A percentile compares a stretch with the other conserved stretches of the same genome.
phyloP scores from a whole-genome alignment of 1,140 invertebrate species.

The Aphelinus atriplicis region DNA sequence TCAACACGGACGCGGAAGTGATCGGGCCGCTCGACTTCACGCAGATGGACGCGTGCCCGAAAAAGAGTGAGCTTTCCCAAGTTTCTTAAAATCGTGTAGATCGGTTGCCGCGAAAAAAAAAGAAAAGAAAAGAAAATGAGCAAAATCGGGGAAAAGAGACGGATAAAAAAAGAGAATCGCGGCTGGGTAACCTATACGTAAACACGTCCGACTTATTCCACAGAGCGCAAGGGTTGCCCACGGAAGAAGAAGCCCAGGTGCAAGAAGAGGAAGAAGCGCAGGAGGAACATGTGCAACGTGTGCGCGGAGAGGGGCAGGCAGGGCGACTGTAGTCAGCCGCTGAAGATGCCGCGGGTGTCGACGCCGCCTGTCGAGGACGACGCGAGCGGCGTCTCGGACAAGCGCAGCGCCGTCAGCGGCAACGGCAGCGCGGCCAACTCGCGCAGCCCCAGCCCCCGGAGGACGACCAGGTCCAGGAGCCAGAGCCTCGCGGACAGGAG shows the following conservation, averaged over 20 bases:
- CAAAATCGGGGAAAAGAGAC: neutral
- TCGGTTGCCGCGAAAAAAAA: constrained; percentile 9
- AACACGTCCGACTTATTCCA: no score
- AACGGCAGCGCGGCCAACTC: neutral
- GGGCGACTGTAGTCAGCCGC: constrained; percentile 1
- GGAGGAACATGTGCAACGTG: constrained; percentile 18
- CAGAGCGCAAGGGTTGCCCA: constrained; percentile 24
- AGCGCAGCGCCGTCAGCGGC: neutral
- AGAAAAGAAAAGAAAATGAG: constrained; percentile 20
- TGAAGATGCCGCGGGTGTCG: neutral
- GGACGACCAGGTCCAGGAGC: constrained; percentile 19
- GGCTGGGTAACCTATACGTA: no score
- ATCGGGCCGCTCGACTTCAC: constrained; percentile 7
- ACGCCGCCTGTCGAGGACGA: constrained; percentile 1
- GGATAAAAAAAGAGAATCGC: no score
- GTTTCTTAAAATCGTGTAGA: constrained; percentile 16
- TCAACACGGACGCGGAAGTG: constrained; percentile 48
- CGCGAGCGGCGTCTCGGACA: constrained; percentile 9
- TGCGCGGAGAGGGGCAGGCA: constrained; percentile 11
- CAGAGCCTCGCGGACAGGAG: constrained; percentile 8
- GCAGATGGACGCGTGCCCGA: constrained; percentile 25
- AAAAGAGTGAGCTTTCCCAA: constrained; percentile 27
- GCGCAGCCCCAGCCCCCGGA: constrained; percentile 36
- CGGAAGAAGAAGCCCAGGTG: constrained; percentile 1
- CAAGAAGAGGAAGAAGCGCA: constrained; percentile 14